Base-by-base conservation (phyloP, 53 echinoderm and acorn worm genomes). In the Hippasteria phrygiana region DNA sequence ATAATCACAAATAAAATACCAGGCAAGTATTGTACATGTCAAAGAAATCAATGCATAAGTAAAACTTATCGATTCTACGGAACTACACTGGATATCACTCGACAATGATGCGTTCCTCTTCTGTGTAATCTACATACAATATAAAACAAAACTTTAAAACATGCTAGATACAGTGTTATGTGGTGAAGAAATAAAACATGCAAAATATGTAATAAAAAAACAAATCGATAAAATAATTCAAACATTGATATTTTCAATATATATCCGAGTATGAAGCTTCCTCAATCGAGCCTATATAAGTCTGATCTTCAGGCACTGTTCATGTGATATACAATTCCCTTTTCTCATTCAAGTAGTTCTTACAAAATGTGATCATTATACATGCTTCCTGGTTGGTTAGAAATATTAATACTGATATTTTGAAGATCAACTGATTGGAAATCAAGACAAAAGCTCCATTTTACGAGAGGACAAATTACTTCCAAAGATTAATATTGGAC, bases 101-200 rank as follows among this genome's bases (percentile, higher is more conserved):
- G 28, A 13, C 31, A 64, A 43, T 29, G 12, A 29, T 81, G 0
- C 46, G 27, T 32, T 31, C 43, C 20, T 55, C 36, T 75, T 55
- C 7, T 33, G 31, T 32, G 18, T 33, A 36, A 36, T 42, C 43
- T 70, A 70, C 28, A 17, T 47, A 70, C 46, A 85, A 35, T 69
- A 48, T 85, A 69, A 71, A 85, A 82, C 82, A 65, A 48, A 50
- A 69, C 20, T 35, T 65, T 85, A 85, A 85, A 85, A 85, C 85
- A 85, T 85, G 85, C 85, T 71, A 85, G 46, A 53, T 85, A 81
- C 81, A 81, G 43, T 43, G 81, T 81, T 40, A 72, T 40, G 43
- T 41, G 24, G 8, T 27, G 10, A 17, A 46, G 48, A 85, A 70
- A 69, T 85, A 85, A 85, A 85, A 85, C 85, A 85, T 71, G 85